A percentile compares a stretch with the other conserved stretches of the same genome.
Evolutionary conservation across 1,140 invertebrate species (phyloP).

Genomic region (Monomorium pharaonis): DNA sequence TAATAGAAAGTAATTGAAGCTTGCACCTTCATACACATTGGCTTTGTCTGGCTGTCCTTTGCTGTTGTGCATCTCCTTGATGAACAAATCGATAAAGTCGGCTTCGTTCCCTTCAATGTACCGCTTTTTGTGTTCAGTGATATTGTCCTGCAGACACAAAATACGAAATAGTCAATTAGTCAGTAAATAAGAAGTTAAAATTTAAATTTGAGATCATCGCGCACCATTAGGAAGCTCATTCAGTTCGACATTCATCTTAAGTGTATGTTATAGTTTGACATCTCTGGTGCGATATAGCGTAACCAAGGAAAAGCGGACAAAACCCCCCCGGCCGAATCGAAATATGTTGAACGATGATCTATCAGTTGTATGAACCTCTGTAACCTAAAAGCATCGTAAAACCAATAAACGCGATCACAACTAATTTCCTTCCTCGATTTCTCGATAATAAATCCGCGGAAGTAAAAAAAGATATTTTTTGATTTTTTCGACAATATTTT

Average conservation of each 20-base stretch:
- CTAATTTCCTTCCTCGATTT: neutral
- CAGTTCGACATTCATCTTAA: slow-evolving; percentile 87
- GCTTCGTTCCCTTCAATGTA: slow-evolving; percentile 84
- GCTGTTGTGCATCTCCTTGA: slow-evolving; percentile 88
- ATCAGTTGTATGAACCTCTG: slow-evolving; percentile 78
- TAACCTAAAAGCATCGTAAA: slow-evolving; percentile 30
- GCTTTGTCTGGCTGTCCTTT: slow-evolving; percentile 67
- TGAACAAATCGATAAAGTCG: slow-evolving; percentile 92
- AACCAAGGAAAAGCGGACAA: slow-evolving; percentile 90
- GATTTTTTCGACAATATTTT: neutral
- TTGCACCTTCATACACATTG: slow-evolving; percentile 87
- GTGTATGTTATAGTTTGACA: slow-evolving; percentile 89
- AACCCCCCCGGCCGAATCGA: slow-evolving; percentile 90
- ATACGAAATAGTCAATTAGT: too few relatives aligned
- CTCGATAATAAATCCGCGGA: neutral
- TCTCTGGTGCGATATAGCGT: slow-evolving; percentile 88
- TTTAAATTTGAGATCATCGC: neutral
- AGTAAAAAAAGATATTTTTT: neutral
- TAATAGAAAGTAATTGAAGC: neutral
- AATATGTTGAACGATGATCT: slow-evolving; percentile 87
- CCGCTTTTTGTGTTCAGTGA: slow-evolving; percentile 87
- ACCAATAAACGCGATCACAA: neutral
- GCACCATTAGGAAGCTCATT: slow-evolving; percentile 86
- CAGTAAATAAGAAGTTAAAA: neutral
- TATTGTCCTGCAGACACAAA: slow-evolving; percentile 84